Percentiles rank a stretch among this genome's conserved stretches.
These are phyloP conservation scores for Drosophila mauritiana DNA, from an alignment of 1,140 invertebrate genomes.

Conservation along the genomic window DNA sequence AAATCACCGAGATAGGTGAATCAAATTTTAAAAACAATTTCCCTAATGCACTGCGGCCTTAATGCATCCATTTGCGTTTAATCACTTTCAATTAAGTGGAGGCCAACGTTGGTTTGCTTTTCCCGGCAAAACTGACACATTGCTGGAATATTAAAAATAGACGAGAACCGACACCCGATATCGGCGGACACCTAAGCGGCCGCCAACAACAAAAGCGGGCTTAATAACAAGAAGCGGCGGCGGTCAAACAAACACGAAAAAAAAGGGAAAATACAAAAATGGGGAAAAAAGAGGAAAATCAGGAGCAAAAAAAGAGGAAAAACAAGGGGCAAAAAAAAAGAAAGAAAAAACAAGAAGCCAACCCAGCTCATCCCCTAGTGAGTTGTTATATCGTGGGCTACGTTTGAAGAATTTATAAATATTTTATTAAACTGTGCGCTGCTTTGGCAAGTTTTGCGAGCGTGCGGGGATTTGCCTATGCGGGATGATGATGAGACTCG, in stretches of 20 bases:
- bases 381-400: slow-evolving; percentile 63
- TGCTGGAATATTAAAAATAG: slow-evolving; percentile 62
- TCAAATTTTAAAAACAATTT: slow-evolving; percentile 38
- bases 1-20: slow-evolving; percentile 30
- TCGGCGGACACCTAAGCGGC: slow-evolving; percentile 40
- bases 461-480: slow-evolving; percentile 65
- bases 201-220: slow-evolving; percentile 30
- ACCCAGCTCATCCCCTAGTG: slow-evolving; percentile 49
- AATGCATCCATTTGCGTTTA: slow-evolving; percentile 54
- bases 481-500: slow-evolving; percentile 58
- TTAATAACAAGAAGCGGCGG: slow-evolving; percentile 29
- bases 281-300: not conserved
- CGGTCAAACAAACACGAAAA: slow-evolving; percentile 33
- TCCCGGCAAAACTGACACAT: slow-evolving; percentile 45
- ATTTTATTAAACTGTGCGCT: slow-evolving; percentile 66
- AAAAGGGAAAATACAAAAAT: slow-evolving; percentile 4
- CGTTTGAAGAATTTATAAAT: slow-evolving; percentile 70
- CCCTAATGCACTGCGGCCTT: slow-evolving; percentile 40
- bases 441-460: slow-evolving; percentile 60
- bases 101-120: slow-evolving; percentile 19
- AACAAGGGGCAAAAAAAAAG: not conserved
- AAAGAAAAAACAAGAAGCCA: slow-evolving; percentile 20
- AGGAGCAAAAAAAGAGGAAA: not conserved
- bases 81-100: slow-evolving; percentile 56
- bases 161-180: slow-evolving; percentile 52